Evolutionary conservation across 2,113 vertebrate genomes (phyloP).

Genomic region (Danio rerio): DNA sequence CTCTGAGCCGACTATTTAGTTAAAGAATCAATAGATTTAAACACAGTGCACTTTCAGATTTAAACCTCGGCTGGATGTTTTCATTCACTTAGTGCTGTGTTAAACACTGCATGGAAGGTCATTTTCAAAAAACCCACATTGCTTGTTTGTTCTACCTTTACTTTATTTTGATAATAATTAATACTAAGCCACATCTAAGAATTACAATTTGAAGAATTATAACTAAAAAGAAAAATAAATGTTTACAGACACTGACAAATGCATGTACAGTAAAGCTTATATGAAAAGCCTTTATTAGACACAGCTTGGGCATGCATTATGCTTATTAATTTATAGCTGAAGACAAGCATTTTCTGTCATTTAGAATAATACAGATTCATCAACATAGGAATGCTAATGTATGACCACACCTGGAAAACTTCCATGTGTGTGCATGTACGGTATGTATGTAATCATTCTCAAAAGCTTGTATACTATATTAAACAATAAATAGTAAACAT

Average conservation of each 20-base stretch:
- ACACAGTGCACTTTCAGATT: no score
- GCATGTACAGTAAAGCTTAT: neutral
- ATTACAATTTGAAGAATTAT: neutral
- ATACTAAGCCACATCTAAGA: neutral
- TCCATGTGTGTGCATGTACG: neutral
- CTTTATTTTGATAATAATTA: neutral
- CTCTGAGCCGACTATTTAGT: no score
- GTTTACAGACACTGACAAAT: neutral
- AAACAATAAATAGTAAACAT: constrained; percentile 10
- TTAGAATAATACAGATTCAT: neutral
- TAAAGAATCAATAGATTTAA: no score
- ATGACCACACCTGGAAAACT: neutral
- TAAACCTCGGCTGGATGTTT: no score
- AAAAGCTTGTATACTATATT: neutral
- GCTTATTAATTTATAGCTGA: neutral
- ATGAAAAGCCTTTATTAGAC: neutral
- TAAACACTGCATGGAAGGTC: no score
- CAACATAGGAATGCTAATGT: neutral
- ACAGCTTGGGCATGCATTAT: neutral
- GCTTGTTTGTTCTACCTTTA: no score
- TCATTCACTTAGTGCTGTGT: no score
- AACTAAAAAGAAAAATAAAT: neutral
- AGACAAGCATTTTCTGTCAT: neutral
- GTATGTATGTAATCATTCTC: neutral
- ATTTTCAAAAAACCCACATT: no score